These are phyloP conservation scores for Magallana ariakensis DNA, from an alignment of 1,140 invertebrate genomes.

Conservation along the genomic window DNA sequence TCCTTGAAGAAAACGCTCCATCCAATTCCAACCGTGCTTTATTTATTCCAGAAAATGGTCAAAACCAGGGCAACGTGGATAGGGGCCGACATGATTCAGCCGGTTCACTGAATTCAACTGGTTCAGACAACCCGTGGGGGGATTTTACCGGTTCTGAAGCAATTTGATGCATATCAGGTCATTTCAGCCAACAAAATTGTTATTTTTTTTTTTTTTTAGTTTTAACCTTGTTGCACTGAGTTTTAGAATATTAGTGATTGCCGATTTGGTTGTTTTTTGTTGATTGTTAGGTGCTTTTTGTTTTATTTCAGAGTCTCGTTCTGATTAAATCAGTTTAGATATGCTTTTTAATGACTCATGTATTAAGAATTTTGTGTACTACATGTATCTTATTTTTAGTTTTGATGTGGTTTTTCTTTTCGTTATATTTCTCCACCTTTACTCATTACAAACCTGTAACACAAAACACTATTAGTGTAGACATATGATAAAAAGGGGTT, in stretches of 20 bases:
- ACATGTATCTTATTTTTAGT: no score
- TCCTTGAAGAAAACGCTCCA: conserved; percentile 23
- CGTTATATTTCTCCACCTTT: no score
- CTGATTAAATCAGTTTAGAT: neutral
- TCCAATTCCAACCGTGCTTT: conserved; percentile 23
- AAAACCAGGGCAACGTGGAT: conserved; percentile 18
- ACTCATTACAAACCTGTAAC: no score
- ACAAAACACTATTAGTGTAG: no score
- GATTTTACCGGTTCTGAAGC: conserved; percentile 45
- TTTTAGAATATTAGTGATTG: neutral
- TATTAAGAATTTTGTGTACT: no score
- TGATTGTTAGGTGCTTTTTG: neutral
- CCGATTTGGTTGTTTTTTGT: neutral
- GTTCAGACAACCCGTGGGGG: conserved; percentile 41
- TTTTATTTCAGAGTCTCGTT: neutral
- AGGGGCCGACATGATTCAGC: conserved; percentile 35
- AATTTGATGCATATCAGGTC: conserved; percentile 3
- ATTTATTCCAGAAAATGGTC: conserved; percentile 29
- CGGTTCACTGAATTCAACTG: conserved; percentile 44
- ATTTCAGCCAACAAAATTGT: neutral
- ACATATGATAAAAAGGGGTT: no score
- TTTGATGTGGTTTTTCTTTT: no score
- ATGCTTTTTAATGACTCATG: neutral
- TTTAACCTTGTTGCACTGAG: neutral
- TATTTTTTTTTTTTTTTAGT: no score